Base-by-base conservation (phyloP, 2,113 vertebrate genomes). In the Vulpes vulpes region DNA sequence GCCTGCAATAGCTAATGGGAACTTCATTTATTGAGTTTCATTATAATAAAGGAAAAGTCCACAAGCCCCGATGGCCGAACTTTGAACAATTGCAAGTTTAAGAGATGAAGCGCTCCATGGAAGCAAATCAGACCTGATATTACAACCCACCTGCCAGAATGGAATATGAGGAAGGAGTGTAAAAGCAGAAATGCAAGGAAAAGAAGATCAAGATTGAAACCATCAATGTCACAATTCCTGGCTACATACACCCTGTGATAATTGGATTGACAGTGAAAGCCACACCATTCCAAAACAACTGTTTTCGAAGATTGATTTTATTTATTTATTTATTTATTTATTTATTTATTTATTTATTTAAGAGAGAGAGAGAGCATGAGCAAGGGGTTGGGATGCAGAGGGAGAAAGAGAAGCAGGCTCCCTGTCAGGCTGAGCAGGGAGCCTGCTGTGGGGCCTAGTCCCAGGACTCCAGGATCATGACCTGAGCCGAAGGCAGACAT, bases 1-100 rank as follows among this genome's bases (percentile, higher is more conserved):
- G 67, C 95, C 65, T 81, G 43, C 15, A 83, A 43, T 19, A 67
- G 78, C 35, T 73, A 78, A 96, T 84, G 57, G 27, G 67, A 96
- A 51, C 62, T 80, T 94, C 35, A 38, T 80, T 91, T 65, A 0
- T 65, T 65, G 83, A 76, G 35, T 87, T 95, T 55, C 76, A 38
- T 20, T 55, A 60, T 51, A 60, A 59, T 11, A 64, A 67, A 49
- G 16, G 19, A 60, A 93, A 86, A 92, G 15, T 11, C 25, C 38
- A 32, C 9, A 62, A 53, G 38, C 35, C 19, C 76, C 32, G 16
- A 62, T 43, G 43, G 32, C 73, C 71, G 17, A 32, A 19, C 25
- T 78, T 79, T n/a, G 30, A 86, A 95, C 38, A 89, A 53, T 8
- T 23, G 8, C 10, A 35, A 35, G 67, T 71, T 73, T 76, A 55